Conservation (phyloP, 2,113 vertebrate species). For the Forbesichthys papilliferus region DNA sequence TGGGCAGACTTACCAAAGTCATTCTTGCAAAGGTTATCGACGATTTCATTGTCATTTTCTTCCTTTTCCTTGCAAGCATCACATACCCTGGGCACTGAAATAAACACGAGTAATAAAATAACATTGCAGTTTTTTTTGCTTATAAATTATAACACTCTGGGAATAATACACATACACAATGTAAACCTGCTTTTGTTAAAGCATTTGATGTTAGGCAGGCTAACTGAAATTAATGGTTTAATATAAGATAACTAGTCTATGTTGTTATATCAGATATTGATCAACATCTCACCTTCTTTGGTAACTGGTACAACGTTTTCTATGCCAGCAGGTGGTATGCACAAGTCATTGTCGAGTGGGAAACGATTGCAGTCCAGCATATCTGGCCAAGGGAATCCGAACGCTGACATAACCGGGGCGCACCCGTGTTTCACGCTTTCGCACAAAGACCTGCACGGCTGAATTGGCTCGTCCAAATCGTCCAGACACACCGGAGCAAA, state of each 20-base stretch:
- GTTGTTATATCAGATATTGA: too few relatives aligned
- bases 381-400: constrained; percentile 96
- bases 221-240: background rate
- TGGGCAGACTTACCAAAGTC: constrained; percentile 89
- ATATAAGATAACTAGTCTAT: too few relatives aligned
- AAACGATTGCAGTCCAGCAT: constrained; percentile 95
- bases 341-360: constrained; percentile 92
- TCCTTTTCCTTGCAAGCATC: constrained; percentile 92
- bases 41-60: constrained; percentile 96
- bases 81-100: constrained; percentile 90
- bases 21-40: constrained; percentile 96
- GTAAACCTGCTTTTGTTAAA: background rate
- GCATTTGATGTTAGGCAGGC: background rate
- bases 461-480: constrained; percentile 92
- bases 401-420: constrained; percentile 94
- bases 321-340: constrained; percentile 87
- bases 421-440: constrained; percentile 90
- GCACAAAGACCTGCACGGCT: constrained; percentile 94
- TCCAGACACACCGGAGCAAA: constrained; percentile 95
- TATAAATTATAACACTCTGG: too few relatives aligned
- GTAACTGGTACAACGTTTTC: constrained; percentile 84
- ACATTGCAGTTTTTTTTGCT: too few relatives aligned
- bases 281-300: constrained; percentile 79
- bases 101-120: background rate
- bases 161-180: too few relatives aligned